Evolutionary conservation across 2,797 vertebrate species (phyloP).

Genomic region (Enoplosus armatus): DNA sequence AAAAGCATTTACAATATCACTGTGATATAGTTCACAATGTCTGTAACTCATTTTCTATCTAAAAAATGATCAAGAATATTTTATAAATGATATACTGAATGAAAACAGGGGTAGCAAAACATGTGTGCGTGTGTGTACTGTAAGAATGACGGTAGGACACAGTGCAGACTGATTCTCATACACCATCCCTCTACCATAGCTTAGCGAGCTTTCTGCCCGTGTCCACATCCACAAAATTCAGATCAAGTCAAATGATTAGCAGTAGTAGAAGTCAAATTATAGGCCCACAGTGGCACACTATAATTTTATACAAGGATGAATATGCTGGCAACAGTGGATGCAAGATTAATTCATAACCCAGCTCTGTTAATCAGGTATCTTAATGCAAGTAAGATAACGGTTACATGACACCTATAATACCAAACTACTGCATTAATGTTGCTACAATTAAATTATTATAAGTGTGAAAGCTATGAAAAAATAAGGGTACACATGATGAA

Average conservation of each 20-base stretch:
- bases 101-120: not conserved
- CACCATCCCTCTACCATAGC: not conserved
- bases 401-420: not conserved
- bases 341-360: not conserved
- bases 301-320: not conserved
- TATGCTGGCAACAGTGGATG: not conserved
- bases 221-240: not conserved
- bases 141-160: not conserved
- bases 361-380: not conserved
- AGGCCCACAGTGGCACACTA: not conserved
- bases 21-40: no score
- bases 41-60: no score
- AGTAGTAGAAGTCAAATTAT: not conserved
- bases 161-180: not conserved
- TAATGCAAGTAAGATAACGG: not conserved
- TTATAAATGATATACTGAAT: not conserved
- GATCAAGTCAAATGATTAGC: not conserved
- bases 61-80: not conserved
- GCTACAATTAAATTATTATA: constrained; percentile 1
- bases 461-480: not conserved
- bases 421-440: not conserved
- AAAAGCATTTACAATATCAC: no score
- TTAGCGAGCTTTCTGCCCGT: not conserved
- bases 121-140: not conserved
- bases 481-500: not conserved